A percentile compares a stretch with the other conserved stretches of the same genome.
Evolutionary conservation across 2,113 vertebrate species (phyloP).

Genomic region (Xyrauchen texanus): DNA sequence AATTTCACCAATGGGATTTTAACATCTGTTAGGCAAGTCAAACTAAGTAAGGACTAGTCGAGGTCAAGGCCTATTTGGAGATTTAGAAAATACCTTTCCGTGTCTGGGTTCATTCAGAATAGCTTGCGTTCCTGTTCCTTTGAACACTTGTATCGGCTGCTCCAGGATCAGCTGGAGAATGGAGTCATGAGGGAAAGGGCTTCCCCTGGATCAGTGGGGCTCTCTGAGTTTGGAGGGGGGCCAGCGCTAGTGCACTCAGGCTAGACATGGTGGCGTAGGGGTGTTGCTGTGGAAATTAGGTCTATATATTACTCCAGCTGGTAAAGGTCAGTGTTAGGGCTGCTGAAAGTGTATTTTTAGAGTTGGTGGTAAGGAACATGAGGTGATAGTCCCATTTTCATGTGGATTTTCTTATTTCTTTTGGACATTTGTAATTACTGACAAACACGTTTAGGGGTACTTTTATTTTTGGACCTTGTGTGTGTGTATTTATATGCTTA

Average conservation of each 20-base stretch:
- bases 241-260: background rate
- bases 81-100: no score
- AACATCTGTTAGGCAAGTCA: no score
- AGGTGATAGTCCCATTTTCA: background rate
- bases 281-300: conserved; percentile 8
- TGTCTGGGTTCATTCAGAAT: no score
- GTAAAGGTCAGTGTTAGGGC: conserved; percentile 62
- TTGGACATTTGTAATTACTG: no score
- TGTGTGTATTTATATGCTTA: no score
- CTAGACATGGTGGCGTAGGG: conserved; percentile 29
- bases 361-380: conserved; percentile 12
- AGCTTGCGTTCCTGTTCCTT: background rate
- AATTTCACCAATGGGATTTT: background rate
- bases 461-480: no score
- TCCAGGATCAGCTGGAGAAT: background rate
- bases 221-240: conserved; percentile 15
- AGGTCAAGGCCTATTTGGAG: no score
- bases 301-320: conserved; percentile 60
- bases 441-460: no score
- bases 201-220: conserved; percentile 17
- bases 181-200: background rate
- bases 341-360: conserved; percentile 61
- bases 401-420: background rate
- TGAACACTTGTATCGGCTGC: no score
- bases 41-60: no score